Base-by-base conservation (phyloP, 2,113 vertebrate genomes). In the Tor tambroides region DNA sequence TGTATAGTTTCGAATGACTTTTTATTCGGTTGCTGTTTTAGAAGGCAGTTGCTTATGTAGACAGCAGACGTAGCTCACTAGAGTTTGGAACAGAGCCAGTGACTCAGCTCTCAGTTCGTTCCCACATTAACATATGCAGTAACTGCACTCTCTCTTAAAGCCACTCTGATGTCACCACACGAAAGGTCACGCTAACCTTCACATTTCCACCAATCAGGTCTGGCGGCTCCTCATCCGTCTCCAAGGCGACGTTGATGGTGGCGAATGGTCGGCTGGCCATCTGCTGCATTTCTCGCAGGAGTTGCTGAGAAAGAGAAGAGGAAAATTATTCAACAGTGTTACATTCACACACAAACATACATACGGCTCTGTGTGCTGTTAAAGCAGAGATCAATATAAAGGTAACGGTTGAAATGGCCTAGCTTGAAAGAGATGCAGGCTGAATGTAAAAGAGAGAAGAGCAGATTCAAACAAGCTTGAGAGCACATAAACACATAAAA, bases 211-310 rank as follows among this genome's bases (percentile, higher is more conserved):
- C 98, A 89, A 99, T 99, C 91, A 99, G 97, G 95, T 99, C 98
- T 41, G 98, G 98, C 0, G 98, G 98, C 91, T 99, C 98, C 85
- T 99, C 98, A 75, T 99, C 98, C 88, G 95, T 97, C 96, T 99
- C 98, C 96, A 99, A 96, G 95, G 98, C 98, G 89, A 99, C 98
- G 65, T 98, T 99, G 94, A 99, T 96, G 87, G 97, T 99, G 91
- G 98, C 98, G 86, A 99, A 99, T 91, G 98, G 98, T 87, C 98
- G 97, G 90, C 98, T 99, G 86, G 98, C 98, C 98, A 99, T 99
- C 96, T 99, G 98, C 89, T 99, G 98, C 98, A 99, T 99, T 96
- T 99, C 98, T 51, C 98, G 96, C 85, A 99, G 96, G 83, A 99
- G 97, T 99, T 99, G 98, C 98, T 99, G 88, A 87, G 77, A 90